These are phyloP conservation scores for Ptychobarbus kaznakovi DNA, from an alignment of 2,797 vertebrate species.

Conservation along the genomic window DNA sequence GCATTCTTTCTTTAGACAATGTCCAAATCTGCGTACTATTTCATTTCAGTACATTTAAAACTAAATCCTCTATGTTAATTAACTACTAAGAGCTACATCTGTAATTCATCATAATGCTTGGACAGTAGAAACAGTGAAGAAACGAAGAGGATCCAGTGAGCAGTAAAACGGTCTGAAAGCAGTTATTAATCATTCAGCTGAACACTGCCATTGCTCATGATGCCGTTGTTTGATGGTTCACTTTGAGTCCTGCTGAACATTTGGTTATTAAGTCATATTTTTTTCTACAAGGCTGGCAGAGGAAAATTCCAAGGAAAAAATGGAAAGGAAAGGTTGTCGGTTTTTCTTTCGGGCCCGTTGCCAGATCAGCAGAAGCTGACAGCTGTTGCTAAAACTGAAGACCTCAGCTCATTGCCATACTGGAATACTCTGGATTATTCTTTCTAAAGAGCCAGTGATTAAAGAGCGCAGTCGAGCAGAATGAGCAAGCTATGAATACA, in stretches of 20 bases:
- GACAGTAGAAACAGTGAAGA: neutral
- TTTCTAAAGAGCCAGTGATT: neutral
- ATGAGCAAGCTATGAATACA: neutral
- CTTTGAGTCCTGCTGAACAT: slow-evolving; percentile 6
- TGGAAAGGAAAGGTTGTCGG: neutral
- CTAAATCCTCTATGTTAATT: neutral
- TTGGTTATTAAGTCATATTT: slow-evolving; percentile 18
- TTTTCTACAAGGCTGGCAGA: neutral
- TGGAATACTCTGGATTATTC: neutral
- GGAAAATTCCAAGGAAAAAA: neutral
- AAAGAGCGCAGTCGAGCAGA: slow-evolving; percentile 16
- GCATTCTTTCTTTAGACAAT: neutral
- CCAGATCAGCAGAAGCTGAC: slow-evolving; percentile 17
- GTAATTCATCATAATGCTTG: neutral
- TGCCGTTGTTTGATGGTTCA: neutral
- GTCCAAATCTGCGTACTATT: neutral
- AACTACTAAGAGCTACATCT: neutral
- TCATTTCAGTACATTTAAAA: neutral
- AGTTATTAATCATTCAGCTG: neutral
- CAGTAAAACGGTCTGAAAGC: neutral
- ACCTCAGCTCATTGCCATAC: neutral
- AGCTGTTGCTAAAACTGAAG: neutral
- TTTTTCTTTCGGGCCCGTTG: slow-evolving; percentile 3
- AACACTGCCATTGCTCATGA: neutral
- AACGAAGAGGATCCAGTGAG: slow-evolving; percentile 9